Evolutionary conservation across 2,797 vertebrate species (phyloP).

Genomic region (Myotis vivesi): DNA sequence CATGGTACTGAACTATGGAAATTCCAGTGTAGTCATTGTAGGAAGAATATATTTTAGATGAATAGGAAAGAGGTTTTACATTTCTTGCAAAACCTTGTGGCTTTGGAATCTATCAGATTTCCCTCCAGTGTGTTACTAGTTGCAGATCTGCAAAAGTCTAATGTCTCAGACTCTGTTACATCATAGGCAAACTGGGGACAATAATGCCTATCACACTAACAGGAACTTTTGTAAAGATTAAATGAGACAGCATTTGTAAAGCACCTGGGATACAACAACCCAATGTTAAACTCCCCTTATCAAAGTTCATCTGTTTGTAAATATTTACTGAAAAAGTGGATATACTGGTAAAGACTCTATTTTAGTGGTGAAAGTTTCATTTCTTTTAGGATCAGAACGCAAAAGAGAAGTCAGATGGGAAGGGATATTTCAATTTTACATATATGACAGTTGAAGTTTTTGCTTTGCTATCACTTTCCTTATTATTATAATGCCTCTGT

Average conservation of each 20-base stretch:
- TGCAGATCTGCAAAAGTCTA: background rate
- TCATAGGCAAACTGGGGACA: background rate
- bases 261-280: background rate
- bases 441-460: background rate
- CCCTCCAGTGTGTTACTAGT: background rate
- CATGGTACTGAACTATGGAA: background rate
- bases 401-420: background rate
- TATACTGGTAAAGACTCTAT: background rate
- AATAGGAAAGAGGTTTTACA: background rate
- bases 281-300: background rate
- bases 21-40: background rate
- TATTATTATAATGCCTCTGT: background rate
- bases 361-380: background rate
- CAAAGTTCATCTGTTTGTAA: background rate
- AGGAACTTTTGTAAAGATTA: background rate
- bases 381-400: background rate
- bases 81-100: background rate
- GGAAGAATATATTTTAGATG: background rate
- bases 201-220: background rate
- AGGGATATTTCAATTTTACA: background rate
- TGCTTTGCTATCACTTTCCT: background rate
- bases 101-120: background rate
- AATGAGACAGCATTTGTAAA: background rate
- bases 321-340: background rate
- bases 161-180: background rate